phyloP scores from a whole-genome alignment of 2,113 vertebrate genomes.

The Neolamprologus falcicula region DNA sequence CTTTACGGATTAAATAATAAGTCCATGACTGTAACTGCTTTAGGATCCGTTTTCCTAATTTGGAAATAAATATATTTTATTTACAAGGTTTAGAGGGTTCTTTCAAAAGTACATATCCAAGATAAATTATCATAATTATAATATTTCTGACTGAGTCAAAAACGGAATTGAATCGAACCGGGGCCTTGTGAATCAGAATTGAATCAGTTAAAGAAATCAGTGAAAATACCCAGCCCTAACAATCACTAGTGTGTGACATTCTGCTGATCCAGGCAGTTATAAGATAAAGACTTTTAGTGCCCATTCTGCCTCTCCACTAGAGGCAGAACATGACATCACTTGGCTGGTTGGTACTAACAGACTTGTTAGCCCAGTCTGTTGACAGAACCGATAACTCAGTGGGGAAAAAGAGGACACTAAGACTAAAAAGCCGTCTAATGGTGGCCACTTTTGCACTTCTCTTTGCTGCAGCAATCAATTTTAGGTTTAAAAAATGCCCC shows the following conservation, averaged over 20 bases:
- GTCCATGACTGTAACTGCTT: neutral
- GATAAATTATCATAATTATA: neutral
- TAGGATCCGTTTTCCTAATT: neutral
- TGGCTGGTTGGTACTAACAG: neutral
- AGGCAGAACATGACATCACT: neutral
- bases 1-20: neutral
- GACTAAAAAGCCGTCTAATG: neutral
- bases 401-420: neutral
- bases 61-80: neutral
- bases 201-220: neutral
- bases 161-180: neutral
- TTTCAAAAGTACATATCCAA: neutral
- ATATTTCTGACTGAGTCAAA: neutral
- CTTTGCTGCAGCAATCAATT: neutral
- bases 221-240: neutral
- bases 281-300: neutral
- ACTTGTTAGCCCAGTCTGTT: neutral
- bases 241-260: neutral
- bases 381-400: neutral
- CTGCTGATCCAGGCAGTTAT: neutral
- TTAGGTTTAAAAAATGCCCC: rapidly evolving
- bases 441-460: neutral
- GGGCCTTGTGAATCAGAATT: neutral
- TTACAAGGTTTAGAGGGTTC: neutral
- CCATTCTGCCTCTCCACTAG: neutral